Percentiles rank a stretch among this genome's conserved stretches.
Evolutionary conservation across 2,113 vertebrate species (phyloP).

Genomic region (Eretmochelys imbricata): DNA sequence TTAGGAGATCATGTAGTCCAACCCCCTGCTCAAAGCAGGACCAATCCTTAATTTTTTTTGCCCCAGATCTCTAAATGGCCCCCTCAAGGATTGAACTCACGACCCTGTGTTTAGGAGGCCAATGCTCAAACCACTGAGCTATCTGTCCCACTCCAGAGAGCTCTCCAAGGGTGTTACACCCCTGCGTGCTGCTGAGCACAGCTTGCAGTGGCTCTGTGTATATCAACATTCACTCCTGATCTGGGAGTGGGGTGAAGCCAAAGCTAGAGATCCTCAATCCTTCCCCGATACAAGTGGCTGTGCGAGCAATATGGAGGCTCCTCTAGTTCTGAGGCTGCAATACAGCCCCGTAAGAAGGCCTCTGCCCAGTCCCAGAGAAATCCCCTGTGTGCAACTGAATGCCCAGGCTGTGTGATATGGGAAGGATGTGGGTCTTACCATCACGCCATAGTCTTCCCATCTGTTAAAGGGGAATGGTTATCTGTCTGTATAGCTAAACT

Average conservation of each 20-base stretch:
- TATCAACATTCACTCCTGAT: neutral
- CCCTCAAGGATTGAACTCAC: too few species aligned
- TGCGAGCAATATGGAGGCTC: neutral
- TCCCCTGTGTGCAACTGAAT: neutral
- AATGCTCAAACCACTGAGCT: too few species aligned
- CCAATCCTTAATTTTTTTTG: too few species aligned
- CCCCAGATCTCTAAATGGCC: too few species aligned
- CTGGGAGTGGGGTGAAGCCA: neutral
- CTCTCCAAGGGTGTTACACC: neutral
- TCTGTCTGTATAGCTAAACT: neutral
- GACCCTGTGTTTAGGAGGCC: too few species aligned
- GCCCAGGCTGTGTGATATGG: neutral
- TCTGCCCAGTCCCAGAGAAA: neutral
- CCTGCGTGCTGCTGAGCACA: neutral
- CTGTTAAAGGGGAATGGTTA: neutral
- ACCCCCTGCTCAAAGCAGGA: too few species aligned
- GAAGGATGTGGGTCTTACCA: neutral
- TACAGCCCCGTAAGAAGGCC: neutral
- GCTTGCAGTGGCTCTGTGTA: neutral
- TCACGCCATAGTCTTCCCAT: neutral
- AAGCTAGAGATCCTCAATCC: accelerated
- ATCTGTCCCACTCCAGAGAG: neutral
- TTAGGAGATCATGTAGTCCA: too few species aligned
- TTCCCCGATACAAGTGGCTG: neutral
- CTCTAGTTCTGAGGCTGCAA: neutral